Percentiles rank a stretch among this genome's conserved stretches.
These are phyloP conservation scores for Mesoligia furuncula DNA, from an alignment of 2,888 invertebrate genomes.

Conservation along the genomic window DNA sequence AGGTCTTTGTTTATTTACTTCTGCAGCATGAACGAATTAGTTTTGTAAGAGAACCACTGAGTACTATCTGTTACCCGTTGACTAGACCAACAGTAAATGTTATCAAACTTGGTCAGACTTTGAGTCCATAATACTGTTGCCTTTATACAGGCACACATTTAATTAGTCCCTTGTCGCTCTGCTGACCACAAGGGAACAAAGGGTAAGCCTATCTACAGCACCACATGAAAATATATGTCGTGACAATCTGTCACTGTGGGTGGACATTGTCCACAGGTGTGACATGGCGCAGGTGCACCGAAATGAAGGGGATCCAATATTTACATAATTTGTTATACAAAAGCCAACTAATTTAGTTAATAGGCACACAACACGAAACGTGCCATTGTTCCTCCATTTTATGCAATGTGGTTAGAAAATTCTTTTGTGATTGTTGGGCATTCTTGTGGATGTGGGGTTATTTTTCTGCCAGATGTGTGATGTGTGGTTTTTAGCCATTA, in stretches of 20 bases:
- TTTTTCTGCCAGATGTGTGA: conserved; percentile 9
- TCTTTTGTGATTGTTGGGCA: conserved; percentile 27
- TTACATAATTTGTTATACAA: conserved; percentile 65
- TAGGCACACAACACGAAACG: conserved; percentile 47
- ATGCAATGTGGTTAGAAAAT: conserved; percentile 35
- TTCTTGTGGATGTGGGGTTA: background rate
- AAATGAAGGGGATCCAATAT: conserved; percentile 49
- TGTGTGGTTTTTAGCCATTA: background rate
- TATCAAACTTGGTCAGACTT: background rate
- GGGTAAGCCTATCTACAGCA: background rate
- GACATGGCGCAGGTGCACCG: conserved; percentile 60
- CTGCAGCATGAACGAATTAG: background rate
- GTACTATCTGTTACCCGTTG: background rate
- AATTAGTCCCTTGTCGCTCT: conserved; percentile 44
- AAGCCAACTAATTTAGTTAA: conserved; percentile 60
- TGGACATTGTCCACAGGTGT: conserved; percentile 61
- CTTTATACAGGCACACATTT: conserved; percentile 7
- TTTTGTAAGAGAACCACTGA: background rate
- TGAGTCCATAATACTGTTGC: background rate
- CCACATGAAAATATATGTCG: conserved; percentile 22
- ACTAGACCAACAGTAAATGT: background rate
- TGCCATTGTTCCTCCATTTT: conserved; percentile 37
- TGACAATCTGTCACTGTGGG: conserved; percentile 46
- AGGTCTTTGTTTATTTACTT: conserved; percentile 3
- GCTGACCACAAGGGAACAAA: conserved; percentile 22